Base-by-base conservation (phyloP, 2,113 vertebrate species). In the Taxidea taxus region DNA sequence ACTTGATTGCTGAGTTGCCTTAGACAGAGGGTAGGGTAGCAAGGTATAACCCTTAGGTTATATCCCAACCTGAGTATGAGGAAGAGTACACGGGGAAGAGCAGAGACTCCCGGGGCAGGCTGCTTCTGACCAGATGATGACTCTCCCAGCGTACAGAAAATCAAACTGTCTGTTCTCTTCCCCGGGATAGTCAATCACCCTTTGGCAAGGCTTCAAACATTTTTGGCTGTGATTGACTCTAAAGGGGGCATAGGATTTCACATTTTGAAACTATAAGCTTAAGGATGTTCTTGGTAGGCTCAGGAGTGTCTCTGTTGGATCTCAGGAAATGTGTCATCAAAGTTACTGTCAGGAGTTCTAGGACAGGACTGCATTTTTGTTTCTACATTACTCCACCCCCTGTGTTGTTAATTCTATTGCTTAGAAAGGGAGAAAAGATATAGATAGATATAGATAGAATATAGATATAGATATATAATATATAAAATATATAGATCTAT, bases 81-180 rank as follows among this genome's bases (percentile, higher is more conserved):
- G 15, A 3, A 44, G 23, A 9, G 23, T 3, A 12, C 12, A 6
- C 7, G 2, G 10, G 16, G 8, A 6, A 13, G 2, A 4, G 0
- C 0, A 25, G 64, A 66, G 47, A 34, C 25, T 44, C 34, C 60
- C 27, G 39, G 15, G 3, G 13, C 29, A 27, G 10, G 8, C 25
- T 14, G 14, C 18, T 87, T 75, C 75, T 58, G 39, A 89, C 75
- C 25, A 60, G 56, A 81, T 39, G 62, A 34, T 20, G 2, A 9
- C 13, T 6, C 13, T 60, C 74, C 10, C 31, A 0, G 8, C 6
- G 42, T 31, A 37, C 20, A 72, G 58, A 54, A 58, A 88, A 77
- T 39, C 56, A 51, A 77, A 37, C 42, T 18, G 31, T 34, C 75
- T 39, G 66, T 84, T 89, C 37, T 9, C 37, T 23, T 44, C 56